Evolutionary conservation across 2,888 invertebrate genomes (phyloP).

Genomic region (Choreutis nemorana): DNA sequence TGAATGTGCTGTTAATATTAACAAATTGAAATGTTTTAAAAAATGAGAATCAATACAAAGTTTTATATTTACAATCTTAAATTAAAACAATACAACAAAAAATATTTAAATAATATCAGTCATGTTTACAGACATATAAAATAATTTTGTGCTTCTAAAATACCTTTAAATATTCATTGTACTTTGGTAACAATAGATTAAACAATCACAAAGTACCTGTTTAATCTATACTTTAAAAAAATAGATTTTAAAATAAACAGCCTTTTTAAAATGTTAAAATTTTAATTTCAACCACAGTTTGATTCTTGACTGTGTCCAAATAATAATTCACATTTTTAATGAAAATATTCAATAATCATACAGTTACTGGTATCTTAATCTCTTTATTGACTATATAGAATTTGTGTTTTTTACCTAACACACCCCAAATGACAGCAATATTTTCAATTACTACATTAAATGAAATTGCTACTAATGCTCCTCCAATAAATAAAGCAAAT

Average conservation of each 20-base stretch:
- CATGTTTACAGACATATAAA: not conserved
- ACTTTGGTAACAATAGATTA: slow-evolving; percentile 14
- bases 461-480: slow-evolving; percentile 90
- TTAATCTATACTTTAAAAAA: slow-evolving; percentile 1
- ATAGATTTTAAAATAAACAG: too few relatives aligned
- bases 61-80: too few relatives aligned
- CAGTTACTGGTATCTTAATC: slow-evolving; percentile 73
- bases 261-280: too few relatives aligned
- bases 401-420: slow-evolving; percentile 93
- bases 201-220: too few relatives aligned
- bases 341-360: slow-evolving; percentile 38
- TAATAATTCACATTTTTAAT: slow-evolving; percentile 7
- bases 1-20: too few relatives aligned
- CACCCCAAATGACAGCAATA: slow-evolving; percentile 93
- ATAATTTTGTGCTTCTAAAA: not conserved
- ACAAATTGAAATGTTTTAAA: too few relatives aligned
- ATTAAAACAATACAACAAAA: too few relatives aligned
- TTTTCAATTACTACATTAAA: slow-evolving; percentile 95
- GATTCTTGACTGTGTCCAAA: not conserved
- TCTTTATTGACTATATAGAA: slow-evolving; percentile 98
- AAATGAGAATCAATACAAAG: too few relatives aligned
- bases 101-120: too few relatives aligned
- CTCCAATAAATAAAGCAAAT: slow-evolving; percentile 82
- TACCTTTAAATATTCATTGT: not conserved
- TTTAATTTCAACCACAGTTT: too few relatives aligned